phyloP scores from a whole-genome alignment of 1,140 invertebrate genomes.

The Drosophila lowei region DNA sequence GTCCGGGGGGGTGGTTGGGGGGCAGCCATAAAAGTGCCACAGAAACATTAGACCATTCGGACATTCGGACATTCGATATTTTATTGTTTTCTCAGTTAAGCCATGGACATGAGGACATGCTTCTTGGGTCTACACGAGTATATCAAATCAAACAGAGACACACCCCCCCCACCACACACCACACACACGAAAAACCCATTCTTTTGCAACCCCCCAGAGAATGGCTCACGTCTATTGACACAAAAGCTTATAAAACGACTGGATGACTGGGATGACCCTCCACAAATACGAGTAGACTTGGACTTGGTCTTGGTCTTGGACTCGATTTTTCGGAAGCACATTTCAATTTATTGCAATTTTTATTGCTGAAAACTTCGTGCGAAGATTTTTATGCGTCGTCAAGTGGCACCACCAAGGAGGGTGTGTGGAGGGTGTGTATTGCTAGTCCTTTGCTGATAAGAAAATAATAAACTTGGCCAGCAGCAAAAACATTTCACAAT shows the following conservation, averaged over 20 bases:
- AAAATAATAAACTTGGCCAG: conserved; percentile 70
- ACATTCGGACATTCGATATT: conserved; percentile 62
- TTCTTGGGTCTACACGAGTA: conserved; percentile 30
- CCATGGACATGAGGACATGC: conserved; percentile 52
- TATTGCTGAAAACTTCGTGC: conserved; percentile 64
- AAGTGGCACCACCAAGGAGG: conserved; percentile 43
- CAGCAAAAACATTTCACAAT: conserved; percentile 70
- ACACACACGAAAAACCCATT: conserved; percentile 36
- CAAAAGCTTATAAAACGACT: conserved; percentile 60
- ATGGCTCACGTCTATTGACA: conserved; percentile 30
- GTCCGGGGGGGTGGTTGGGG: not conserved
- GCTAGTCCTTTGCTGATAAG: conserved; percentile 52
- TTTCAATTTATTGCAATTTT: conserved; percentile 77
- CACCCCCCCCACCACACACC: conserved; percentile 5
- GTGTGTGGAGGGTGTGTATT: conserved; percentile 8
- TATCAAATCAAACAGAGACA: conserved; percentile 60
- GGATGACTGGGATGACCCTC: conserved; percentile 29
- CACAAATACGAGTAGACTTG: conserved; percentile 50
- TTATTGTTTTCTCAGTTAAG: conserved; percentile 57
- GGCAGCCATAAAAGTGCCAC: conserved; percentile 52
- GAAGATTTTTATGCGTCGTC: conserved; percentile 71
- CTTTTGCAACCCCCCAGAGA: conserved; percentile 25
- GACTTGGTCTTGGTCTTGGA: too few species aligned
- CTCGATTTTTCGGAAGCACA: conserved; percentile 37
- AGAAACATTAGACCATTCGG: conserved; percentile 54